Evolutionary conservation across 2,113 vertebrate species (phyloP), one percentile per base, ranked within the genome.

Genomic region (Scortum barcoo): DNA sequence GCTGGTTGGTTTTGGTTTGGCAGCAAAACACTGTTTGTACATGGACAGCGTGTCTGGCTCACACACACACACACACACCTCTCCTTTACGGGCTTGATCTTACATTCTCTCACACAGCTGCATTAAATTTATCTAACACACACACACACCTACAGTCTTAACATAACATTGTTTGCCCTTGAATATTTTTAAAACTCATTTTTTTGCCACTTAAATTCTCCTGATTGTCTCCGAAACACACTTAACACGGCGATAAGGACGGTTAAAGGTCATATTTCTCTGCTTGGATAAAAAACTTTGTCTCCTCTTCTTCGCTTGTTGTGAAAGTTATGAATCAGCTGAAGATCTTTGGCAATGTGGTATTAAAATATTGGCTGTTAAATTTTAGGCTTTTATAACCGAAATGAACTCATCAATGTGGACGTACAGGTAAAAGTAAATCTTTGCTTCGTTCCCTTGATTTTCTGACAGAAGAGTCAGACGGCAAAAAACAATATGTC

Each of bases 1-100:
- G 80, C 89, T 79, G 80, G 89, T 88, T 79, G 80, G 89, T 88
- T 88, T 85, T 72, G 46, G 46, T 74, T 84, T 86, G 75, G 80
- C 85, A 89, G 84, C n/a, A 65, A 83, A 72, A 76, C 74, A 48
- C 42, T 83, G 85, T 89, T 87, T 87, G 74, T 63, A 84, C 48
- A 84, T 65, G 66, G 38, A 85, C 66, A 62, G 60, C 73, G 83
- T 85, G 80, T 77, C 77, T 80, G 71, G 53, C 75, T 61, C 40
- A 1, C 58, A 17, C 61, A 50, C 38, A 58, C 70, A 46, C 36
- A 14, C 61, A 69, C 63, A 73, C 6, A 48, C 56, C 14, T 65
- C 40, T 17, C 22, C 61, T 68, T 24, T 62, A 17, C 75, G 63
- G 36, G 22, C 58, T 78, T 72, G 36, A 69, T 81, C 60, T 44